Base-by-base conservation (phyloP, 2,113 vertebrate species). In the Podarcis cretensis region DNA sequence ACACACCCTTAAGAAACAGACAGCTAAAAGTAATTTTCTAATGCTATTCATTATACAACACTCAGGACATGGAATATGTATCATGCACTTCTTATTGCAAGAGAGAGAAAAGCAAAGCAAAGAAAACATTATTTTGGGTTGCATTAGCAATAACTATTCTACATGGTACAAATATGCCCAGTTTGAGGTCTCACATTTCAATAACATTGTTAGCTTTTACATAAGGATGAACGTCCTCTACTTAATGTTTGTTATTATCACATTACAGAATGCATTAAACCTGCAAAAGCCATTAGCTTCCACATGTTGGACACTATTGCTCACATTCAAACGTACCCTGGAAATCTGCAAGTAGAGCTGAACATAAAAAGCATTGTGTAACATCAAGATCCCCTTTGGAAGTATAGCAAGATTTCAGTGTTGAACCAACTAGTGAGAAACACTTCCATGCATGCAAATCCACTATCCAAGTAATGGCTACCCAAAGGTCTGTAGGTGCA, bases 11-110 rank as follows among this genome's bases (percentile, higher is more conserved):
- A 32, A 84, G 86, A 73, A 7, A 71, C 9, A 90, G 77, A 20
- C 71, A 88, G 2, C 2, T 86, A 85, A 87, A 92, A 30, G 86
- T 81, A 59, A 82, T 82, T 89, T 92, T 48, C 65, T 86, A 86
- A 74, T 40, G 25, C 77, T 89, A 66, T 1, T 87, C 3, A 32
- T 25, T 87, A 35, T 7, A 14, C 20, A 84, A 48, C 14, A 91
- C 30, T 73, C 1, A 0, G 0, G 7, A 80, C 12, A 89, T 35
- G 80, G 16, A 88, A 76, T 74, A 83, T 65, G 63, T 59, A 35
- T 81, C 66, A 40, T 81, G 65, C 7, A 35, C 43, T 71, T 6
- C 68, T 81, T 87, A 27, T 30, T 87, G 48, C 48, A 57, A 57
- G 18, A 43, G 20, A 65, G 59, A n/a, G 12, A 80, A n/a, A 43